These are phyloP conservation scores for Muscicapa comitata DNA, from an alignment of 2,797 vertebrate genomes.

Conservation along the genomic window DNA sequence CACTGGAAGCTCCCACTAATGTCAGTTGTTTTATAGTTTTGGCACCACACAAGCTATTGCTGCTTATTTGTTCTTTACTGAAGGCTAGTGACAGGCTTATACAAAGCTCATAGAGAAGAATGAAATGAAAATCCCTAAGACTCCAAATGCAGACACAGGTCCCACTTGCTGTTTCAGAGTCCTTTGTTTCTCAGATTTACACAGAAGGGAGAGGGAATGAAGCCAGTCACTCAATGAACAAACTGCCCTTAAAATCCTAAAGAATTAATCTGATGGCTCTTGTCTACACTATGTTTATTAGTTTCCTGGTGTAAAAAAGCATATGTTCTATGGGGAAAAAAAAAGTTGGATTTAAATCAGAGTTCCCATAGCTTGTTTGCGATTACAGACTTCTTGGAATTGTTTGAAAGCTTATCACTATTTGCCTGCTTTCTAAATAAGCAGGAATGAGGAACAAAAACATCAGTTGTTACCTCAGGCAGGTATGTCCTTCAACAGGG, in stretches of 20 bases:
- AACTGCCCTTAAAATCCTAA: not conserved
- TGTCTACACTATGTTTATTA: not conserved
- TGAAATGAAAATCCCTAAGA: not conserved
- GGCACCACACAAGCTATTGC: not conserved
- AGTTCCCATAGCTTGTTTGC: not conserved
- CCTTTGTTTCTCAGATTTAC: not conserved
- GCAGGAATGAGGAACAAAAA: constrained; percentile 44
- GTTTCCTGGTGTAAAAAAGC: not conserved
- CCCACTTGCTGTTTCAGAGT: not conserved
- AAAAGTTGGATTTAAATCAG: not conserved
- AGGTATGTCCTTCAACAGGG: not conserved
- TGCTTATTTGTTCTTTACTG: not conserved
- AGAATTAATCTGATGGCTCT: not conserved
- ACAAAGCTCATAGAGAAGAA: not conserved
- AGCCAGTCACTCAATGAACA: not conserved
- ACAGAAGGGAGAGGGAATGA: not conserved
- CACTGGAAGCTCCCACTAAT: not conserved
- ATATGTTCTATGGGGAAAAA: not conserved
- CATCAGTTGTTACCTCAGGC: not conserved
- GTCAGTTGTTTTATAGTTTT: not conserved
- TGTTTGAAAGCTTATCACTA: constrained; percentile 13
- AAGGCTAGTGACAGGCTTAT: not conserved
- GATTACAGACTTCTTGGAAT: not conserved
- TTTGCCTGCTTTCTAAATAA: constrained; percentile 24
- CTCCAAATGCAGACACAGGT: not conserved